These are phyloP conservation scores for Phalangium opilio DNA, from an alignment of 2,888 invertebrate species.

Conservation along the genomic window DNA sequence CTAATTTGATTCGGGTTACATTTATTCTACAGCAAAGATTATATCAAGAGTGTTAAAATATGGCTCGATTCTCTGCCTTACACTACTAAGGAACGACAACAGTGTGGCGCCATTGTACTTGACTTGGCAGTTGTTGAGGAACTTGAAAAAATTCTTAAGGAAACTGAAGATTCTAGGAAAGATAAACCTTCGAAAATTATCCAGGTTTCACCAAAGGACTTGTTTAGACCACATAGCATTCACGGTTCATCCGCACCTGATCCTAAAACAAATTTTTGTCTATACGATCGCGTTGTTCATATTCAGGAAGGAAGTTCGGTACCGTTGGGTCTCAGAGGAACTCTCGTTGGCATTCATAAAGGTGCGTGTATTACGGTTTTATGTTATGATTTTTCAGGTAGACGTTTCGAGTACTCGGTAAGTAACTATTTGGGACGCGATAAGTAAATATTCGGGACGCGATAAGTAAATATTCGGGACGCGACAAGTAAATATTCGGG, in stretches of 20 bases:
- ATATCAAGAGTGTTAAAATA: slow-evolving; percentile 32
- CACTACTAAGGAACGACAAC: slow-evolving; percentile 42
- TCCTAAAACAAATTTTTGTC: slow-evolving; percentile 42
- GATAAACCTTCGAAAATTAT: slow-evolving; percentile 3
- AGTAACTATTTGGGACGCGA: too few relatives aligned
- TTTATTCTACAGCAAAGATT: slow-evolving; percentile 16
- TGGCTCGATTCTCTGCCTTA: slow-evolving; percentile 62
- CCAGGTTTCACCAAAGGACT: slow-evolving; percentile 8
- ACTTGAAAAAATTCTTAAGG: slow-evolving; percentile 38
- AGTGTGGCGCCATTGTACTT: slow-evolving; percentile 53
- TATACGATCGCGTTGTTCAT: slow-evolving; percentile 74
- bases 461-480: too few relatives aligned
- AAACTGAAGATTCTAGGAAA: slow-evolving; percentile 17
- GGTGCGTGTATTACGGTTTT: neutral
- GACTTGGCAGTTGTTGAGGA: slow-evolving; percentile 47
- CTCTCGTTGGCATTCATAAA: slow-evolving; percentile 48
- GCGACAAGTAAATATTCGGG: too few relatives aligned
- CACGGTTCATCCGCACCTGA: slow-evolving; percentile 47
- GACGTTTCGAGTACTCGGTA: too few relatives aligned
- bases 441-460: too few relatives aligned
- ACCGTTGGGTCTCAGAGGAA: slow-evolving; percentile 68
- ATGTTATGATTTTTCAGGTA: too few relatives aligned
- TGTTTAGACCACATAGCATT: slow-evolving; percentile 14
- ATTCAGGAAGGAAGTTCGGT: slow-evolving; percentile 56
- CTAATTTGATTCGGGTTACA: neutral